Evolutionary conservation across 2,113 vertebrate genomes (phyloP).

Genomic region (Brachirus orientalis): DNA sequence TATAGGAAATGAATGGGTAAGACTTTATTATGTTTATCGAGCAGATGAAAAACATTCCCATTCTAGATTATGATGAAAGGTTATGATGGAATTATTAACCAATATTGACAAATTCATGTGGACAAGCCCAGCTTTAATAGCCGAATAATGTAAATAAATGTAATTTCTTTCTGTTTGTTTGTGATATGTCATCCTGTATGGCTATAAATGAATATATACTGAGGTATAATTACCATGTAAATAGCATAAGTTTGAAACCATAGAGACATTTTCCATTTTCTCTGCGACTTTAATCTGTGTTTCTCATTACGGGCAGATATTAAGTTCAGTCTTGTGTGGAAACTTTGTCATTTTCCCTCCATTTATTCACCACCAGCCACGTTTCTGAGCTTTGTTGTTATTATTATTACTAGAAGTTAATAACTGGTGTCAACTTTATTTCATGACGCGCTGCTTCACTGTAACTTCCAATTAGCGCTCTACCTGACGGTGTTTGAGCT

Average conservation of each 20-base stretch:
- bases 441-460: slow-evolving; percentile 34
- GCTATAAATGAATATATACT: not conserved
- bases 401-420: slow-evolving; percentile 56
- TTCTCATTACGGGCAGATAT: slow-evolving; percentile 29
- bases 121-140: too few species aligned
- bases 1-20: too few species aligned
- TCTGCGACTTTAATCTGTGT: slow-evolving; percentile 15
- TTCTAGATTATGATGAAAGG: too few species aligned
- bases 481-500: slow-evolving; percentile 52
- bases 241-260: not conserved
- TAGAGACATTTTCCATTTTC: not conserved
- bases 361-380: slow-evolving; percentile 36
- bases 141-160: too few species aligned
- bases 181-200: not conserved
- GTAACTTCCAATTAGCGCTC: slow-evolving; percentile 44
- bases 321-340: slow-evolving; percentile 21
- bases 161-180: not conserved
- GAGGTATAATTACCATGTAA: too few species aligned
- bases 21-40: too few species aligned
- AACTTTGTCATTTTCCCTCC: slow-evolving; percentile 12
- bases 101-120: too few species aligned
- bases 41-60: too few species aligned
- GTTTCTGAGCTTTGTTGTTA: slow-evolving; percentile 27
- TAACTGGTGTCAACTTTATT: slow-evolving; percentile 44
- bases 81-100: too few species aligned